Evolutionary conservation across 2,888 invertebrate genomes (phyloP).

Genomic region (Myopa tessellatipennis): DNA sequence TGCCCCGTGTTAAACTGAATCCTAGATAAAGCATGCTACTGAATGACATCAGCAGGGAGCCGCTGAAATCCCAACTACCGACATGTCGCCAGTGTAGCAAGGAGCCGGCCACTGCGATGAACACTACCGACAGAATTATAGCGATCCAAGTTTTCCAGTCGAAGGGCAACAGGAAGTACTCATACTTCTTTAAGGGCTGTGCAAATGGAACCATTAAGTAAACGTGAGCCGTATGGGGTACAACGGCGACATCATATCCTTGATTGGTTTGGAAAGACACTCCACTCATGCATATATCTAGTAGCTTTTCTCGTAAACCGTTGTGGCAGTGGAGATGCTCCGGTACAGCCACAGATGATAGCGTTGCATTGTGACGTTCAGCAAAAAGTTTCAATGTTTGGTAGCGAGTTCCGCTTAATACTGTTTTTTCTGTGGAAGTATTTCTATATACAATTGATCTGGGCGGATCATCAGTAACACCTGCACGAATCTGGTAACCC

Average conservation of each 20-base stretch:
- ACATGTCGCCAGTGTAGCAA: background rate
- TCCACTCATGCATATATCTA: constrained; percentile 31
- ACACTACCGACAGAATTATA: constrained; percentile 2
- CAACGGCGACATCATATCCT: too few relatives aligned
- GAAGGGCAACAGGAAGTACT: constrained; percentile 50
- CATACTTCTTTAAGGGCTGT: constrained; percentile 45
- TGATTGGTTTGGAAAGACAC: background rate
- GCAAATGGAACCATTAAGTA: constrained; percentile 45
- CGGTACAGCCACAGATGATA: background rate
- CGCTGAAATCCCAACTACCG: constrained; percentile 30
- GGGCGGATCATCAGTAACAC: constrained; percentile 28
- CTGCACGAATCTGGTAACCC: constrained; percentile 22
- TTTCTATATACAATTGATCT: too few relatives aligned
- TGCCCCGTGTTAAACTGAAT: background rate
- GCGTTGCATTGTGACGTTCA: too few relatives aligned
- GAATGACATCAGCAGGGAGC: constrained; percentile 1
- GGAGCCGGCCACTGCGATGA: constrained; percentile 26
- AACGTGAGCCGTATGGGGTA: too few relatives aligned
- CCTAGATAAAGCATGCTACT: constrained; percentile 34
- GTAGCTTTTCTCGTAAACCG: background rate
- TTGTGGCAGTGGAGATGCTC: constrained; percentile 28
- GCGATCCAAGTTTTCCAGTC: constrained; percentile 37
- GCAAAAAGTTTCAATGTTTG: too few relatives aligned
- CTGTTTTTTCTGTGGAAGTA: too few relatives aligned
- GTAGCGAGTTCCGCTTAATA: too few relatives aligned